Percentiles rank a stretch among this genome's conserved stretches.
Evolutionary conservation across 1,140 invertebrate species (phyloP).

Genomic region (Microplitis demolitor): DNA sequence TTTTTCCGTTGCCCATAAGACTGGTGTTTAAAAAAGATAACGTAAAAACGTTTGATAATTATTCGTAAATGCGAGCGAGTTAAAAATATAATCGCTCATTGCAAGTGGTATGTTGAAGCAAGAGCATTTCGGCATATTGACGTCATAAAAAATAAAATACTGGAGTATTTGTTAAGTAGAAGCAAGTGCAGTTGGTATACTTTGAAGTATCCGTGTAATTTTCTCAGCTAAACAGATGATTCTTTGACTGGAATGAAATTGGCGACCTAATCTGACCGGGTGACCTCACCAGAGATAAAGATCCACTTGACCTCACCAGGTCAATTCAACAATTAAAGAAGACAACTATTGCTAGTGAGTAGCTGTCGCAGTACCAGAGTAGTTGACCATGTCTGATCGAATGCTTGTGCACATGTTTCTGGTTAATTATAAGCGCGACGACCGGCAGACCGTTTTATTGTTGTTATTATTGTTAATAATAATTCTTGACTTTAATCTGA

Average conservation of each 20-base stretch:
- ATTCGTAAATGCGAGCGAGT: too few species aligned
- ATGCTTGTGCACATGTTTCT: not conserved
- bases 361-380: not conserved
- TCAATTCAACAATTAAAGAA: conserved; percentile 46
- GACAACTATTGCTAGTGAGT: not conserved
- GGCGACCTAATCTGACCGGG: conserved; percentile 29
- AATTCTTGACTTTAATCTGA: too few species aligned
- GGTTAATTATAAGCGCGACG: not conserved
- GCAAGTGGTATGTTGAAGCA: too few species aligned
- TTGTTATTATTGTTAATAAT: not conserved
- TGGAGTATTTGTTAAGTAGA: not conserved
- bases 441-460: not conserved
- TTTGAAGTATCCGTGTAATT: too few species aligned
- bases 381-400: not conserved
- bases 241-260: conserved; percentile 39
- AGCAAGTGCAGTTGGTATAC: not conserved
- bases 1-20: too few species aligned
- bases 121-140: not conserved
- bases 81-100: too few species aligned
- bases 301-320: conserved; percentile 44
- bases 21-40: too few species aligned
- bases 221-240: conserved; percentile 32
- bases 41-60: too few species aligned
- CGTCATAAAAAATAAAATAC: not conserved
- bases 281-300: conserved; percentile 45